A percentile compares a stretch with the other conserved stretches of the same genome.
Evolutionary conservation across 2,113 vertebrate genomes (phyloP).

Genomic region (Sylvia atricapilla): DNA sequence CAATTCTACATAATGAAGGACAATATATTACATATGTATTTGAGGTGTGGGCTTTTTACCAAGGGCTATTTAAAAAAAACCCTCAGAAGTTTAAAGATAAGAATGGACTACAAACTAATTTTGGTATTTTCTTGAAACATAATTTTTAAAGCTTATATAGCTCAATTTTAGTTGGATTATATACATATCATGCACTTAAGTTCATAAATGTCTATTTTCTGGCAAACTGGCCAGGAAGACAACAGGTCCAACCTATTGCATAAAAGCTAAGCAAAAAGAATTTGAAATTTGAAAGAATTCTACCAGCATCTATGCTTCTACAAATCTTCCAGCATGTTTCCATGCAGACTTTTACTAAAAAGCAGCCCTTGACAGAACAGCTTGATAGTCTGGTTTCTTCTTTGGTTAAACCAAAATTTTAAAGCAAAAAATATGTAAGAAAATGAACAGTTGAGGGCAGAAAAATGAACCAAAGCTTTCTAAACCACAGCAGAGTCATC

Average conservation of each 20-base stretch:
- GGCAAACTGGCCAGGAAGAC: not conserved
- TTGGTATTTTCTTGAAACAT: not conserved
- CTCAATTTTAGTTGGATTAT: not conserved
- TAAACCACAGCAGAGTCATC: not conserved
- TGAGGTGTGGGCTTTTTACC: not conserved
- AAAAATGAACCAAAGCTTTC: not conserved
- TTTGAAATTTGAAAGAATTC: not conserved
- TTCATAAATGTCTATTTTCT: not conserved
- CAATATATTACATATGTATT: slow-evolving; percentile 2
- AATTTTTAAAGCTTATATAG: not conserved
- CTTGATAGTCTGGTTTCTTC: not conserved
- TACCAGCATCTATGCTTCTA: not conserved
- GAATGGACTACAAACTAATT: not conserved
- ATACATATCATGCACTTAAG: not conserved
- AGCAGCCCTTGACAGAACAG: not conserved
- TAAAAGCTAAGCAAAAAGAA: not conserved
- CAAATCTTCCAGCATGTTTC: not conserved
- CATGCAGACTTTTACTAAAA: not conserved
- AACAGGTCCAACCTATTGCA: not conserved
- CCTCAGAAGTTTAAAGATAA: not conserved
- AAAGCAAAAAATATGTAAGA: not conserved
- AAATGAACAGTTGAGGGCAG: not conserved
- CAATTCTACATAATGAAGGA: slow-evolving; percentile 3
- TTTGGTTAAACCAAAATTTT: not conserved
- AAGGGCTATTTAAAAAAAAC: not conserved